Base-by-base conservation (phyloP, 1,140 invertebrate species). In the Drosophila neocordata region DNA sequence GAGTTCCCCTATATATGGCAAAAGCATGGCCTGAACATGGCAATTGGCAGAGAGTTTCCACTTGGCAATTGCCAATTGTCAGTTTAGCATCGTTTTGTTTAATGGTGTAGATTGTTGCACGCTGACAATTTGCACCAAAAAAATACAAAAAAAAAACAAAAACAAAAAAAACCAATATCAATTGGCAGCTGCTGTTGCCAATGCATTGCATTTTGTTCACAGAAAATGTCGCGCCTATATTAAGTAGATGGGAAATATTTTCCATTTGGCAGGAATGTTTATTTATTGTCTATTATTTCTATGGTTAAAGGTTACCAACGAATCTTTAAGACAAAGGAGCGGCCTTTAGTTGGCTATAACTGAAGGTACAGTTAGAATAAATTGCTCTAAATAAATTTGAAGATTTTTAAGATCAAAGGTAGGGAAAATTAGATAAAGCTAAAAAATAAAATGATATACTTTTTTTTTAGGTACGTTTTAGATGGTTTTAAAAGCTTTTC, bases 41-140 rank as follows among this genome's bases (percentile, higher is more conserved):
- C 22, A 34, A 15, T 35, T 41, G 53, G 35, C 61, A 27, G 34
- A 44, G 41, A 44, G 41, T 44, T 44, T 44, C 41, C 41, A 48
- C 24, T 44, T 35, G 53, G 52, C 63, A 18, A 56, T 57, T 63
- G 60, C 12, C 48, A 48, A 56, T 57, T 63, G 60, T 13, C 48
- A 48, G 61, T 67, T 66, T 80, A 67, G 69, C 79, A 82, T 82
- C 77, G 81, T 84, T 53, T 87, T 87, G 81, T 85, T 85, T 85
- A 85, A 85, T 85, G 81, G 81, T 75, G 81, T 70, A 85, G 81
- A 85, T 85, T 85, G 81, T 87, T 85, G 81, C 81, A 85, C 82
- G 81, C 82, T 85, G 81, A 82, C 82, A 87, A 87, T 85, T 87
- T 78, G 71, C 73, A 63, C 61, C 71, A 41, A 34, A 38, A 55